Evolutionary conservation across 23 tunicate genomes (phyloP).

Genomic region (Botrylloides violaceus): DNA sequence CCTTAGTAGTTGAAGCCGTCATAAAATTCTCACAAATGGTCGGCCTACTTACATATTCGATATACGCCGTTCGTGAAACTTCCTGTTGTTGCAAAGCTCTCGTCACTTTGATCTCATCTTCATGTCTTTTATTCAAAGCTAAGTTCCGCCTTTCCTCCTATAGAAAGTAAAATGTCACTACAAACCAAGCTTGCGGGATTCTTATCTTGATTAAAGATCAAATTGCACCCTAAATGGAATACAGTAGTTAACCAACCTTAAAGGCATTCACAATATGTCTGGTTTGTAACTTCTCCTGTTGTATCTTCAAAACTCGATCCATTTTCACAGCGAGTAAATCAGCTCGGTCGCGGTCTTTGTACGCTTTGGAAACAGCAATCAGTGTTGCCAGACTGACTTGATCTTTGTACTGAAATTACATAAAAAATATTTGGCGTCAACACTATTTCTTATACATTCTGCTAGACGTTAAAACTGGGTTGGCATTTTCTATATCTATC

Average conservation of each 20-base stretch:
- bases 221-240: background rate
- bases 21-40: too few relatives aligned
- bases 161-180: too few relatives aligned
- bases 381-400: constrained; percentile 75
- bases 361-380: constrained; percentile 81
- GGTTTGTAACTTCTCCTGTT: constrained; percentile 78
- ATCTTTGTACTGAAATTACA: constrained; percentile 41
- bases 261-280: constrained; percentile 75
- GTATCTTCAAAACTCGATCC: constrained; percentile 68
- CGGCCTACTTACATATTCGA: constrained; percentile 59
- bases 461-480: too few relatives aligned
- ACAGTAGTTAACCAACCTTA: constrained; percentile 32
- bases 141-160: constrained; percentile 62
- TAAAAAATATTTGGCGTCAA: too few relatives aligned
- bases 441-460: too few relatives aligned
- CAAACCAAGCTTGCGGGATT: too few relatives aligned
- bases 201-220: background rate
- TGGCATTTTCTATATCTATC: too few relatives aligned
- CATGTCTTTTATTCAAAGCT: constrained; percentile 73
- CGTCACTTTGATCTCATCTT: constrained; percentile 51
- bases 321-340: constrained; percentile 54
- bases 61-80: constrained; percentile 32
- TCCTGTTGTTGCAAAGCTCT: constrained; percentile 63
- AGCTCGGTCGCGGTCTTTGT: constrained; percentile 59
- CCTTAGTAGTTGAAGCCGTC: too few relatives aligned